A percentile compares a stretch with the other conserved stretches of the same genome.
Conservation (phyloP, 2,797 vertebrate genomes). For the Halcyon badia region DNA sequence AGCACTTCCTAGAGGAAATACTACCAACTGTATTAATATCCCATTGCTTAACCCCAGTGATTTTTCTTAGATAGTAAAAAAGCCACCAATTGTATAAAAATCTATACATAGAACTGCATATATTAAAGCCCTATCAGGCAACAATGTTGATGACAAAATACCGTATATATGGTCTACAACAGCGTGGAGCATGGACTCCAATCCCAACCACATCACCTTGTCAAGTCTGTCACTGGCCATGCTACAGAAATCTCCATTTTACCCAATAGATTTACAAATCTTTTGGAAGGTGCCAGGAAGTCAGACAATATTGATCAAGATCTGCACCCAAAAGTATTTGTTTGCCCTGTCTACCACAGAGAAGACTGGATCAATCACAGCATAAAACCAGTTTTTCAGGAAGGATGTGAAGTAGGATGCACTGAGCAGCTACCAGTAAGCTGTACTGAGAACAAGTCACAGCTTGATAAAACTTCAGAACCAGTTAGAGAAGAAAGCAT, state of each 20-base stretch:
- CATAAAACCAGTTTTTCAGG: not conserved
- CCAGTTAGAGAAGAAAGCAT: not conserved
- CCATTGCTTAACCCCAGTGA: not conserved
- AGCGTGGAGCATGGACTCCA: not conserved
- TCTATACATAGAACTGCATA: not conserved
- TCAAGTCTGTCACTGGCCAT: not conserved
- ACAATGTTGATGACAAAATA: not conserved
- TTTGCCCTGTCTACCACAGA: not conserved
- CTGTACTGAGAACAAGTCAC: not conserved
- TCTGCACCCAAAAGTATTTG: not conserved
- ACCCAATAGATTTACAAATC: not conserved
- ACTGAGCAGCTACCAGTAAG: not conserved
- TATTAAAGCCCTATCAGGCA: not conserved
- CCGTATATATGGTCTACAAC: not conserved
- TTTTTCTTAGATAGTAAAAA: not conserved
- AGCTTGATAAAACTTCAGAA: not conserved
- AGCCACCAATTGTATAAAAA: not conserved
- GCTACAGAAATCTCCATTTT: not conserved
- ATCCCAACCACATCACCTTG: too few relatives aligned
- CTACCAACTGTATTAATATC: not conserved
- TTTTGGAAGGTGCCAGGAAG: not conserved
- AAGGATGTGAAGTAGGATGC: not conserved
- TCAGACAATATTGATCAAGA: accelerated
- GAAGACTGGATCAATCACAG: not conserved
- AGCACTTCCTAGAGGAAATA: not conserved